phyloP scores from a whole-genome alignment of 2,888 invertebrate genomes.

The Alviniconcha strummeri region DNA sequence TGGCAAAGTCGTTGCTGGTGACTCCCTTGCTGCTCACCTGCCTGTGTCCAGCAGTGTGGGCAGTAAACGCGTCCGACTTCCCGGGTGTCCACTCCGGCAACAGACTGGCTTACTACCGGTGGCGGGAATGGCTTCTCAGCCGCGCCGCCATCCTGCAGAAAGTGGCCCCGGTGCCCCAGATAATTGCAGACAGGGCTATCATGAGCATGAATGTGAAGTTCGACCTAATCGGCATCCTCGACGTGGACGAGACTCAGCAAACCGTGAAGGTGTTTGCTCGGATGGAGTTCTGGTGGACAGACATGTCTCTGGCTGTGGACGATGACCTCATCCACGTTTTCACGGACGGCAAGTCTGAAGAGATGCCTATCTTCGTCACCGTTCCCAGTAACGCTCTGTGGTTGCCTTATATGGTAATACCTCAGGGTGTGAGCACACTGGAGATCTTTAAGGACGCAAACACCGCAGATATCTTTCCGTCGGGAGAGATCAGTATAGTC shows the following conservation, averaged over 20 bases:
- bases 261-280: neutral
- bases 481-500: neutral
- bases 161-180: neutral
- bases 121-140: neutral
- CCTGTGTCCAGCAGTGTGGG: neutral
- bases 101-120: neutral
- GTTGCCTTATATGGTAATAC: neutral
- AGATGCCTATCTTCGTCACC: neutral
- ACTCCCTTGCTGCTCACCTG: neutral
- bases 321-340: neutral
- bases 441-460: neutral
- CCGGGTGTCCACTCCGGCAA: neutral
- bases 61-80: neutral
- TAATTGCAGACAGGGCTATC: too few species aligned
- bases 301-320: neutral
- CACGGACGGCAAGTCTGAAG: neutral
- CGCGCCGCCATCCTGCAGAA: conserved; percentile 7
- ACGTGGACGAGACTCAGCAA: neutral
- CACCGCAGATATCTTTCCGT: neutral
- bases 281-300: neutral
- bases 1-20: too few species aligned
- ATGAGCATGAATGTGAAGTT: neutral
- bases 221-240: neutral
- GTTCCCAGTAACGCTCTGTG: neutral
- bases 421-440: neutral